Conservation (phyloP, 1,140 invertebrate species). For the Drosophila tropicalis region DNA sequence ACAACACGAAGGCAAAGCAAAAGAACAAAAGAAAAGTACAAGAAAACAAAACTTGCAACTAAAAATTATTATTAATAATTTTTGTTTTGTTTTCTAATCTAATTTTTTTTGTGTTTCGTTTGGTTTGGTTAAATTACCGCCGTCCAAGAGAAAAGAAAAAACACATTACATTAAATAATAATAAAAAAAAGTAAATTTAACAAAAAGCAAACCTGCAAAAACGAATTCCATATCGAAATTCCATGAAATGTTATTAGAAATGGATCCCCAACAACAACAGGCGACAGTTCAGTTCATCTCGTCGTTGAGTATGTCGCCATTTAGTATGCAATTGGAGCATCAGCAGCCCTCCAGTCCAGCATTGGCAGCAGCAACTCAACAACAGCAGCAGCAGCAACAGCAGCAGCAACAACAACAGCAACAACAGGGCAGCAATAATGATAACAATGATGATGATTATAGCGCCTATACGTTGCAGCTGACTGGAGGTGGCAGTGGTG, state of each 20-base stretch:
- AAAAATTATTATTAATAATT: constrained; percentile 25
- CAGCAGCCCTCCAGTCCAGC: constrained; percentile 86
- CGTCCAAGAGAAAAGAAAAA: constrained; percentile 52
- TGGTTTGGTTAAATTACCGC: constrained; percentile 19
- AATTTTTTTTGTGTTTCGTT: background rate
- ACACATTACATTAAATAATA: background rate
- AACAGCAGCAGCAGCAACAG: constrained; percentile 84
- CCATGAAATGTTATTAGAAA: constrained; percentile 90
- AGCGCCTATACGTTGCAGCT: constrained; percentile 72
- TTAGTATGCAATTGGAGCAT: constrained; percentile 89
- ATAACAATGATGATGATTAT: constrained; percentile 72
- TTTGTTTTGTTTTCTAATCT: background rate
- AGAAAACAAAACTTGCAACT: constrained; percentile 19
- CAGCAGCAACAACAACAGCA: constrained; percentile 82
- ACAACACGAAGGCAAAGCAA: constrained; percentile 9
- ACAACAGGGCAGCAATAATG: constrained; percentile 41
- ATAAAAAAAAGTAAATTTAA: constrained; percentile 14
- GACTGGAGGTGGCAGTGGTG: constrained; percentile 37
- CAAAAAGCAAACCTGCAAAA: constrained; percentile 14
- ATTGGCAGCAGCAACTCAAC: constrained; percentile 77
- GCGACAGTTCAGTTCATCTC: constrained; percentile 91
- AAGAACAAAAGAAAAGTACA: background rate
- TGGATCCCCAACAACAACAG: constrained; percentile 91
- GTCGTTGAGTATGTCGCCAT: constrained; percentile 92
- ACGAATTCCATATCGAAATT: constrained; percentile 38